Base-by-base conservation (phyloP, 2,113 vertebrate genomes). In the Triplophysa tibetana region DNA sequence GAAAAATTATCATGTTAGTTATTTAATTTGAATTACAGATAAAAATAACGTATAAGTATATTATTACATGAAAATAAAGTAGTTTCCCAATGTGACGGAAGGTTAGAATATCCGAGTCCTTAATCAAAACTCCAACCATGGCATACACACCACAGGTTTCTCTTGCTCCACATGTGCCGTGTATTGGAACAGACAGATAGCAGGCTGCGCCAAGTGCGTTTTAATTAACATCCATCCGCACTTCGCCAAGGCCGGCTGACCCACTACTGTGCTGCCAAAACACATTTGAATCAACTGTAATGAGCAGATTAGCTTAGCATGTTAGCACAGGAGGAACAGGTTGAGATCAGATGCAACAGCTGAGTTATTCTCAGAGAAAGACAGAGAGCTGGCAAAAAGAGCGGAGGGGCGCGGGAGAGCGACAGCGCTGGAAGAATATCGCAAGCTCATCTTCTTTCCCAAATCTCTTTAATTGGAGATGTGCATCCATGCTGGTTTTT, bases 121-220 rank as follows among this genome's bases (percentile, higher is more conserved):
- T 21, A 60, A 73, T 76, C 60, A 65, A n/a, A 77, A n/a, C 62
- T 54, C 62, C 43, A 64, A 24, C 21, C 62, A 76, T 11, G 38
- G 11, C 38, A 2, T 33, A 7, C 62, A 21, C 62, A 54, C 60
- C 45, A 2, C 70, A 50, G 64, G 67, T 48, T 61, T 75, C 63
- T 54, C 21, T 73, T 76, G 48, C 69, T 76, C 29, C 62, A 64
- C 48, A 68, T 67, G 52, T 48, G n/a, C 81, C 58, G 78, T 83
- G 87, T 87, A 92, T 85, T 88, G 88, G 89, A 88, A 85, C 84
- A 85, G 88, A 87, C 90, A 92, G 89, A 87, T 89, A 89, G 64
- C 86, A 78, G 87, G 81, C 88, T 82, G 82, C 84, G 87, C 87
- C 88, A 90, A 87, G 89, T 89, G 87, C 85, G 82, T 81, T 87